phyloP scores from a whole-genome alignment of 2,888 invertebrate species.

The Eupithecia vulgata region DNA sequence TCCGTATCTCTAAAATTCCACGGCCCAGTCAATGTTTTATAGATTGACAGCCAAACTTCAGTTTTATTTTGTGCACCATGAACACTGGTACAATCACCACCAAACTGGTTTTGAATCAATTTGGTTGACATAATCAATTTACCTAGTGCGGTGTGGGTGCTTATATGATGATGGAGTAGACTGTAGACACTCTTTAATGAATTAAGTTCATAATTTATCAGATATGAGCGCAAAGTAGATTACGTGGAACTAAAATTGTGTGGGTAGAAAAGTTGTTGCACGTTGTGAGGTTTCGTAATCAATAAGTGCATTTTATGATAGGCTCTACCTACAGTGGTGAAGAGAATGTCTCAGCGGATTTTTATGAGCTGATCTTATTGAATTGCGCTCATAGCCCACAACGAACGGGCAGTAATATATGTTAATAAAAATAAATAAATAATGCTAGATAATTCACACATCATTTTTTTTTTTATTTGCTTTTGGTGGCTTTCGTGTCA shows the following conservation, averaged over 20 bases:
- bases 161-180: constrained; percentile 20
- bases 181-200: neutral
- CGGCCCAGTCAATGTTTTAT: neutral
- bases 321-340: no score
- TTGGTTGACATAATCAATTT: constrained; percentile 54
- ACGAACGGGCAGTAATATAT: no score
- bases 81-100: constrained; percentile 43
- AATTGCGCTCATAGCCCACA: no score
- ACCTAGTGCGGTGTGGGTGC: constrained; percentile 28
- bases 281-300: neutral
- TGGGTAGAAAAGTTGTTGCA: neutral
- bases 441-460: no score
- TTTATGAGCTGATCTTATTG: no score
- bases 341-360: no score
- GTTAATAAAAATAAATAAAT: no score
- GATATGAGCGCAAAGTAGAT: neutral
- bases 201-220: constrained; percentile 11
- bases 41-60: neutral
- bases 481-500: no score
- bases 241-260: neutral
- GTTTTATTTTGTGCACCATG: constrained; percentile 20
- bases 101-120: constrained; percentile 48
- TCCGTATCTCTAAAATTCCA: neutral
- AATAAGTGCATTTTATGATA: neutral
- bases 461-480: no score